Conservation (phyloP, 2,888 invertebrate genomes). For the Tenthredo distinguenda region DNA sequence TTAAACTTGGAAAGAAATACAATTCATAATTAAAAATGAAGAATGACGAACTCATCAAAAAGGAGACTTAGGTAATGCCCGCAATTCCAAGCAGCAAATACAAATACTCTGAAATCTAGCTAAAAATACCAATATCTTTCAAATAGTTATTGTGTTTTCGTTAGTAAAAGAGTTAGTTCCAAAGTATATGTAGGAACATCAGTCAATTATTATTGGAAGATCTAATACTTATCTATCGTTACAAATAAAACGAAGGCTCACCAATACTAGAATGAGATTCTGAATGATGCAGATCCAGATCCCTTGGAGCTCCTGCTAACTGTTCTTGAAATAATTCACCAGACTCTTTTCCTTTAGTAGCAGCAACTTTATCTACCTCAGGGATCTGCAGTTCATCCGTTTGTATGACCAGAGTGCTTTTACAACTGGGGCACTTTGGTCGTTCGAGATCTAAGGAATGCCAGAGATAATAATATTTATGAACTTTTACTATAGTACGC, state of each 20-base stretch:
- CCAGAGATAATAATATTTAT: background rate
- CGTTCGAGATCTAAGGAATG: constrained; percentile 61
- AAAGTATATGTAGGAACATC: background rate
- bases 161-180: constrained; percentile 8
- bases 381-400: constrained; percentile 75
- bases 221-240: background rate
- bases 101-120: constrained; percentile 6
- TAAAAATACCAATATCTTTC: background rate
- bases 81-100: background rate
- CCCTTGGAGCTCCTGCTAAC: constrained; percentile 56
- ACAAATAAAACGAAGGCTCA: constrained; percentile 61
- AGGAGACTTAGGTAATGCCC: background rate
- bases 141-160: background rate
- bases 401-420: constrained; percentile 81
- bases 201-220: background rate
- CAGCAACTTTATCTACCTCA: constrained; percentile 61
- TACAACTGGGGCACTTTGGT: constrained; percentile 81
- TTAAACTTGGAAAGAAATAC: background rate
- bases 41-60: background rate
- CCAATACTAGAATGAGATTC: constrained; percentile 78
- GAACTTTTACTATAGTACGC: background rate
- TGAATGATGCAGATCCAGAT: constrained; percentile 70
- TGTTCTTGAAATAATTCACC: constrained; percentile 55
- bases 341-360: constrained; percentile 53
- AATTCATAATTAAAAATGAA: background rate